A percentile compares a stretch with the other conserved stretches of the same genome.
Evolutionary conservation across 2,113 vertebrate species (phyloP).

Genomic region (Brienomyrus longianalis): DNA sequence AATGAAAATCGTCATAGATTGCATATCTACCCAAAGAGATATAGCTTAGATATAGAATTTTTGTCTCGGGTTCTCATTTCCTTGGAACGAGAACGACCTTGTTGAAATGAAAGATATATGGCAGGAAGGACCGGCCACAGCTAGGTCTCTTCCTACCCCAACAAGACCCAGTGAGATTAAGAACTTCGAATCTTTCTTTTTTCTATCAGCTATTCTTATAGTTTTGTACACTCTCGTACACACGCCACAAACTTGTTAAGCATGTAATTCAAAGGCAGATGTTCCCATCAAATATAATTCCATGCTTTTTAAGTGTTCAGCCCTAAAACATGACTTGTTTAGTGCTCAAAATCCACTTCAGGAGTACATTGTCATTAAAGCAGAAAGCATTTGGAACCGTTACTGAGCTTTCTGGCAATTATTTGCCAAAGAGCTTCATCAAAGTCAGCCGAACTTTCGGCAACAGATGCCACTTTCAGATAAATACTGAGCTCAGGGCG

Average conservation of each 20-base stretch:
- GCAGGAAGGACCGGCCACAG: background rate
- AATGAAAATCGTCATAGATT: background rate
- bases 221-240: background rate
- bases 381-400: background rate
- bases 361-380: background rate
- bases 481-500: background rate
- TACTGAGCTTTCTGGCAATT: conserved; percentile 7
- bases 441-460: conserved; percentile 8
- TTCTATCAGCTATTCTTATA: background rate
- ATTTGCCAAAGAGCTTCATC: background rate
- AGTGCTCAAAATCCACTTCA: background rate
- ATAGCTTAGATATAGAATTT: background rate
- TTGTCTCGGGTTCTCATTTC: background rate
- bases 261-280: conserved; percentile 12
- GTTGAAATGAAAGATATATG: background rate
- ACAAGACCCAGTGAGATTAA: background rate
- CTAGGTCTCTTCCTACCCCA: background rate
- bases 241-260: background rate
- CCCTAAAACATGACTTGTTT: background rate
- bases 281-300: conserved; percentile 6
- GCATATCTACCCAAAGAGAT: background rate
- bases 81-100: background rate
- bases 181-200: background rate
- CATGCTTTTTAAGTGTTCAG: background rate
- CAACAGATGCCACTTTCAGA: conserved; percentile 19